Evolutionary conservation across 2,113 vertebrate species (phyloP), one percentile per base, ranked within the genome.

Genomic region (Sinosuthora webbiana): DNA sequence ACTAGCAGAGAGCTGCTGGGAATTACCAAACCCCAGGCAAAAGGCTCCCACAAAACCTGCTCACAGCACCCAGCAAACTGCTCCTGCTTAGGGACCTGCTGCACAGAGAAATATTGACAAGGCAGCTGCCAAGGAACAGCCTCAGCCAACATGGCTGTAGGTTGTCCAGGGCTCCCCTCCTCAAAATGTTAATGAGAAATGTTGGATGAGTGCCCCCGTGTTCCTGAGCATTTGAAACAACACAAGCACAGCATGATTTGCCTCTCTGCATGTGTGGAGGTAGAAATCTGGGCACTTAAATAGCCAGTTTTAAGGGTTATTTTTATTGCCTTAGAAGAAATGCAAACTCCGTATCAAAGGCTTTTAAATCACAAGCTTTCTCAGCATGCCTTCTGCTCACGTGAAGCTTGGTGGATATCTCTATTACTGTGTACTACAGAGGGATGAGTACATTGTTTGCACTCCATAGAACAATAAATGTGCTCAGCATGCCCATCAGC

Each of bases 401-500:
- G 0, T 77, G 60, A 91, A 62, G 42, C 24, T 69, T 42, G 17
- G 85, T 88, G 85, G 55, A 35, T 88, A 67, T 81, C 71, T 88
- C 78, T 91, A 60, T 83, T 74, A 31, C 50, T 56, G 33, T 12
- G 42, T 60, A 55, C 68, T 81, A 41, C 35, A 83, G 71, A 77
- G 39, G 41, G 83, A 77, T 60, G n/a, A 92, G n/a, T 24, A 75
- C 33, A 14, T 63, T 77, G 56, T 89, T 94, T 77, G 92, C 82
- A 74, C 82, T 74, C 73, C 62, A 39, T 20, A 90, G 87, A 92
- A 76, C 63, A 93, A 85, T 74, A 93, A 88, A 91, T 68, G 56
- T 59, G 52, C 92, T 93, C 95, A 94, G 85, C 89, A 77, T 50
- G 84, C 63, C 85, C 85, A 90, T 83, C 89, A 71, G 60, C 69